A percentile compares a stretch with the other conserved stretches of the same genome.
Conservation (phyloP, 2,888 invertebrate species). For the Nomada ferruginata region DNA sequence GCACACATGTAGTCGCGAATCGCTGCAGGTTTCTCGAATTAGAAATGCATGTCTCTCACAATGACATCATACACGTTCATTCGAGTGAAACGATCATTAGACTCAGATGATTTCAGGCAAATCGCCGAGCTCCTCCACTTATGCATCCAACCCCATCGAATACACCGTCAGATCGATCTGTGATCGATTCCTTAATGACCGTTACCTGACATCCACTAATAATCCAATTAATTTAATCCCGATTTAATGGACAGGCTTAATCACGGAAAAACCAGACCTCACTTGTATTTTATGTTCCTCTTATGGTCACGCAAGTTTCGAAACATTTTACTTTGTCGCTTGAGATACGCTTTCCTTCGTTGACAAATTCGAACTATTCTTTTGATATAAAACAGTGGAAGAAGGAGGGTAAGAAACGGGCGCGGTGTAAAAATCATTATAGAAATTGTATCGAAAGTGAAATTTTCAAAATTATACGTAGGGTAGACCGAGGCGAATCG, state of each 20-base stretch:
- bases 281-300: background rate
- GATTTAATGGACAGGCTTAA: background rate
- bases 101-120: conserved; percentile 13
- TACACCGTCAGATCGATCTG: background rate
- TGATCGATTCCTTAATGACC: conserved; percentile 48
- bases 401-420: too few species aligned
- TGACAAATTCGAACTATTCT: too few species aligned
- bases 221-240: conserved; percentile 38
- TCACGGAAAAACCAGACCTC: background rate
- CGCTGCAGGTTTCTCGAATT: conserved; percentile 57
- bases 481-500: too few species aligned
- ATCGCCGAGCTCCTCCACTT: conserved; percentile 25
- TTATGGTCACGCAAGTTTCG: background rate
- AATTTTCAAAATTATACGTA: too few species aligned
- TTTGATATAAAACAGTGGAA: too few species aligned
- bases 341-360: background rate
- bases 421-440: too few species aligned
- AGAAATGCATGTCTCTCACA: conserved; percentile 53
- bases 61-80: conserved; percentile 53
- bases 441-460: too few species aligned
- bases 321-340: background rate
- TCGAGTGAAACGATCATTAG: conserved; percentile 46
- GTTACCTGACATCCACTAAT: conserved; percentile 33
- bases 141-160: conserved; percentile 6
- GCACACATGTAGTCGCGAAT: conserved; percentile 3